These are phyloP conservation scores for Notolabrus celidotus DNA, from an alignment of 2,797 vertebrate genomes.

Conservation along the genomic window DNA sequence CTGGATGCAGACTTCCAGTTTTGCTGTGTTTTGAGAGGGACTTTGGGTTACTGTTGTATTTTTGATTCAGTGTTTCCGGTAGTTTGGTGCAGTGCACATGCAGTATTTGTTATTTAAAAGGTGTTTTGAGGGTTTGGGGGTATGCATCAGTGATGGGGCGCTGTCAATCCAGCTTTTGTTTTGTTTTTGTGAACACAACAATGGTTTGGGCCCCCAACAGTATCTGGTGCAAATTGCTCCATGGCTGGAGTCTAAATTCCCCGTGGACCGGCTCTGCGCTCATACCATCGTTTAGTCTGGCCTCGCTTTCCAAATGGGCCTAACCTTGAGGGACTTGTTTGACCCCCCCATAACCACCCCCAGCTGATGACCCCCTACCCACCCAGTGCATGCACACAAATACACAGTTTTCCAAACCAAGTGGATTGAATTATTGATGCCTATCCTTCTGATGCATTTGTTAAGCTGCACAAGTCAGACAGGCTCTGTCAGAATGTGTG, in stretches of 20 bases:
- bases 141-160: background rate
- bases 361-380: background rate
- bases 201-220: slow-evolving; percentile 71
- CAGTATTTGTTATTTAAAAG: too few relatives aligned
- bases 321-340: slow-evolving; percentile 93
- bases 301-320: slow-evolving; percentile 91
- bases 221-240: slow-evolving; percentile 86
- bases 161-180: background rate
- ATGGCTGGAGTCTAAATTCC: slow-evolving; percentile 86
- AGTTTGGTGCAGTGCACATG: too few relatives aligned
- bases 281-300: slow-evolving; percentile 88
- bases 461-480: slow-evolving; percentile 86
- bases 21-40: too few relatives aligned
- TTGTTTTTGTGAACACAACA: background rate
- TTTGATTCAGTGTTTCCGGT: too few relatives aligned
- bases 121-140: too few relatives aligned
- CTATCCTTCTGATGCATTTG: slow-evolving; percentile 88
- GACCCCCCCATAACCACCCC: slow-evolving; percentile 75
- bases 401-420: slow-evolving; percentile 64
- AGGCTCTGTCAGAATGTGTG: slow-evolving; percentile 69
- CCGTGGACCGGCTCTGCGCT: slow-evolving; percentile 85
- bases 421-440: slow-evolving; percentile 96
- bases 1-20: too few relatives aligned
- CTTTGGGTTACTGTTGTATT: too few relatives aligned
- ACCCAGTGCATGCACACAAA: slow-evolving; percentile 40